Evolutionary conservation across 1,140 invertebrate genomes (phyloP).

Genomic region (Phortica variegata): DNA sequence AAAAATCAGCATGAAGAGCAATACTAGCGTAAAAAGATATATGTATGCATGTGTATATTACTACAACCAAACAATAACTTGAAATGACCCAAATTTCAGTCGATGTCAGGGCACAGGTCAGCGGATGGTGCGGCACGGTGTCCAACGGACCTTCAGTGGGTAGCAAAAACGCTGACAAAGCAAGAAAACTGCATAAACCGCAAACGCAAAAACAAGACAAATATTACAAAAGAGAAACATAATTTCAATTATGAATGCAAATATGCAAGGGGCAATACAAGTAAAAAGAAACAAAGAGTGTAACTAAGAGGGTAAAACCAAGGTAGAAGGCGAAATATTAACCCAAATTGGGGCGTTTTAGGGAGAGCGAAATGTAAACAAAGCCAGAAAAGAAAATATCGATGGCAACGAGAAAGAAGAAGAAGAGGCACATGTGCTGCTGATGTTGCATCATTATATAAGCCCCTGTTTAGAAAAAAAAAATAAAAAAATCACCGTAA

Average conservation of each 20-base stretch:
- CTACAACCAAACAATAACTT: slow-evolving; percentile 33
- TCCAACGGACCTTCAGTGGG: slow-evolving; percentile 26
- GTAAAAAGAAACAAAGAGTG: neutral
- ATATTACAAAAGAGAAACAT: too few relatives aligned
- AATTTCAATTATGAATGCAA: too few relatives aligned
- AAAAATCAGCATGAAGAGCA: too few relatives aligned
- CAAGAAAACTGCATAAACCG: slow-evolving; percentile 31
- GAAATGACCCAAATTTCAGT: slow-evolving; percentile 47
- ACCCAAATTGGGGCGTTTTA: slow-evolving; percentile 3
- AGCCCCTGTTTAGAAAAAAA: too few relatives aligned
- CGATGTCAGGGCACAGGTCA: neutral
- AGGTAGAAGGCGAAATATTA: too few relatives aligned
- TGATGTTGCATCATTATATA: slow-evolving; percentile 35
- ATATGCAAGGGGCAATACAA: too few relatives aligned
- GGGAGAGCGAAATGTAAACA: slow-evolving; percentile 50
- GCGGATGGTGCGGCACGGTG: slow-evolving; percentile 20
- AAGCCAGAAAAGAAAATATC: slow-evolving; percentile 20
- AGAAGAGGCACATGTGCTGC: neutral
- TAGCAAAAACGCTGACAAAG: slow-evolving; percentile 44
- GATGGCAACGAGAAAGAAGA: too few relatives aligned
- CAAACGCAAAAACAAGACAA: too few relatives aligned
- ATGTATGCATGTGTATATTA: neutral
- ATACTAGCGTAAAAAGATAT: too few relatives aligned
- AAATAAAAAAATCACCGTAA: neutral
- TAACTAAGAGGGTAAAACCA: too few relatives aligned